Conservation (phyloP, 2,797 vertebrate genomes). For the Mycteria americana region DNA sequence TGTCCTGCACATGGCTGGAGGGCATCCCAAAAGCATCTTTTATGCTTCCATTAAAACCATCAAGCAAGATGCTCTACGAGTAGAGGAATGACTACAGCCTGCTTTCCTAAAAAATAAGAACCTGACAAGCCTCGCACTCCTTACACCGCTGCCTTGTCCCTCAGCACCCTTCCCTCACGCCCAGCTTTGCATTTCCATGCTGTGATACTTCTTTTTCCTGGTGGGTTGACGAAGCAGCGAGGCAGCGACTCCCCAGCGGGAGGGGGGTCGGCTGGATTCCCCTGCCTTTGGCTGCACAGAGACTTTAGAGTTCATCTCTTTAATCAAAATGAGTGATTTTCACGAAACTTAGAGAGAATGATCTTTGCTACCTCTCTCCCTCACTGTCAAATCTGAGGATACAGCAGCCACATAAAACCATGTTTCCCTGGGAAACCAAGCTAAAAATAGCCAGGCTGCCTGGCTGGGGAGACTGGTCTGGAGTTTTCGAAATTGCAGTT, state of each 20-base stretch:
- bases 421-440: conserved; percentile 48
- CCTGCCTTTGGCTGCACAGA: not conserved
- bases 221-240: not conserved
- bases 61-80: not conserved
- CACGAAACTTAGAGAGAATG: not conserved
- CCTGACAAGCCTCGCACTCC: not conserved
- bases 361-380: not conserved
- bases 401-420: conserved; percentile 4
- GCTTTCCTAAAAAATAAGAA: not conserved
- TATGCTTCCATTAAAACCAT: not conserved
- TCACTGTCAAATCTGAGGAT: not conserved
- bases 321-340: not conserved
- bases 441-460: conserved; percentile 29
- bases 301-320: not conserved
- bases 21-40: not conserved
- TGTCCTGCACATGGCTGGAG: not conserved
- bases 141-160: not conserved
- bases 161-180: not conserved
- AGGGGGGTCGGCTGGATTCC: not conserved
- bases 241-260: not conserved
- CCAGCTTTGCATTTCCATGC: not conserved
- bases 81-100: not conserved
- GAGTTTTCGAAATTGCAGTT: not conserved
- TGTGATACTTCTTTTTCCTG: not conserved
- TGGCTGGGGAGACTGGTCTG: not conserved